Conservation (phyloP, 2,113 vertebrate genomes). For the Propithecus coquereli region DNA sequence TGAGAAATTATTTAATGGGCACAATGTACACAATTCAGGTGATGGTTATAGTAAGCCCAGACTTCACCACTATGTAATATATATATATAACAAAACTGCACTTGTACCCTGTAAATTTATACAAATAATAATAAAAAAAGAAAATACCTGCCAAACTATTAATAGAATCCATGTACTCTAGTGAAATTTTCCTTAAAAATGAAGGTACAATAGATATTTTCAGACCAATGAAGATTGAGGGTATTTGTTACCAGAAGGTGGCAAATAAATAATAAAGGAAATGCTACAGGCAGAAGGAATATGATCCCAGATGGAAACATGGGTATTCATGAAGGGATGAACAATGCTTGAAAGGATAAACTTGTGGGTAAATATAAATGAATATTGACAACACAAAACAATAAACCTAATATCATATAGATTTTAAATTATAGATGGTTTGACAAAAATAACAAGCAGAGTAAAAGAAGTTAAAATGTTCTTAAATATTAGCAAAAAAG, state of each 20-base stretch:
- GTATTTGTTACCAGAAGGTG: background rate
- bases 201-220: background rate
- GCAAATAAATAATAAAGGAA: background rate
- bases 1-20: no score
- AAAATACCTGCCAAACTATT: background rate
- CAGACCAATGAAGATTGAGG: background rate
- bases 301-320: background rate
- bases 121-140: no score
- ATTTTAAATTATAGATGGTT: background rate
- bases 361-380: background rate
- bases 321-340: background rate
- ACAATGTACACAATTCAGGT: no score
- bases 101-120: no score
- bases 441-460: background rate
- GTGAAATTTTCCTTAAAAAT: background rate
- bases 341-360: background rate
- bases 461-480: background rate
- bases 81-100: no score
- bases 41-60: no score
- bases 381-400: background rate
- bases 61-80: no score
- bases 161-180: background rate
- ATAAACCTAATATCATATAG: background rate
- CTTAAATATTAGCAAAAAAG: background rate
- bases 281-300: background rate